Evolutionary conservation across 23 tunicate genomes (phyloP).

Genomic region (Aplidium turbinatum): DNA sequence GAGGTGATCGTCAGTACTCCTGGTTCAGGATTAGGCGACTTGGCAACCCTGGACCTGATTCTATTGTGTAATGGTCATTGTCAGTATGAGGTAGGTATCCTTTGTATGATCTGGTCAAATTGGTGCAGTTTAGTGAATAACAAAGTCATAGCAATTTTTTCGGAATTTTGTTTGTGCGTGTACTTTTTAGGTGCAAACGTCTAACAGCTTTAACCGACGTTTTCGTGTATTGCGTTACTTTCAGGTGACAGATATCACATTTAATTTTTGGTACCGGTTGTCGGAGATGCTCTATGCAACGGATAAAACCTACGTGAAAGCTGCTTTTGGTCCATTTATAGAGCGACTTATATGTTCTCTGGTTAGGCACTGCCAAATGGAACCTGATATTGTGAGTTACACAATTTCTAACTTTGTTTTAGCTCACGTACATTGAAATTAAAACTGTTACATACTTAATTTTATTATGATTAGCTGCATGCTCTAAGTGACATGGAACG

Average conservation of each 20-base stretch:
- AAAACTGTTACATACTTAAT: no score
- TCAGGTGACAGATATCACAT: conserved; percentile 97
- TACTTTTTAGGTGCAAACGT: neutral
- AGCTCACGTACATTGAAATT: no score
- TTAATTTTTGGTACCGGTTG: conserved; percentile 90
- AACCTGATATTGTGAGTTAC: conserved; percentile 77
- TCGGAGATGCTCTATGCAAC: conserved; percentile 77
- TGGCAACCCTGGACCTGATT: conserved; percentile 69
- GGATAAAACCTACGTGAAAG: conserved; percentile 31
- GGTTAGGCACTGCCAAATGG: conserved; percentile 95
- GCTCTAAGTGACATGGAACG: no score
- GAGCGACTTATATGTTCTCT: conserved; percentile 78
- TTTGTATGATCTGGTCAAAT: no score
- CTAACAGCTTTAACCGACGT: neutral
- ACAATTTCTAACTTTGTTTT: neutral
- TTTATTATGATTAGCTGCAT: no score
- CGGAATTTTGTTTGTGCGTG: no score
- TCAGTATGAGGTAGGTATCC: conserved; percentile 75
- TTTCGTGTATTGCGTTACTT: neutral
- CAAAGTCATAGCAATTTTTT: no score
- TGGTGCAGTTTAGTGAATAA: no score
- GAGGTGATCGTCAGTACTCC: conserved; percentile 74
- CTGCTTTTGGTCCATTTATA: conserved; percentile 60
- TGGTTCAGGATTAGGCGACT: conserved; percentile 83
- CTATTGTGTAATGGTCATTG: conserved; percentile 87